Base-by-base conservation (phyloP, 1,140 invertebrate species). In the Odontomachus brunneus region DNA sequence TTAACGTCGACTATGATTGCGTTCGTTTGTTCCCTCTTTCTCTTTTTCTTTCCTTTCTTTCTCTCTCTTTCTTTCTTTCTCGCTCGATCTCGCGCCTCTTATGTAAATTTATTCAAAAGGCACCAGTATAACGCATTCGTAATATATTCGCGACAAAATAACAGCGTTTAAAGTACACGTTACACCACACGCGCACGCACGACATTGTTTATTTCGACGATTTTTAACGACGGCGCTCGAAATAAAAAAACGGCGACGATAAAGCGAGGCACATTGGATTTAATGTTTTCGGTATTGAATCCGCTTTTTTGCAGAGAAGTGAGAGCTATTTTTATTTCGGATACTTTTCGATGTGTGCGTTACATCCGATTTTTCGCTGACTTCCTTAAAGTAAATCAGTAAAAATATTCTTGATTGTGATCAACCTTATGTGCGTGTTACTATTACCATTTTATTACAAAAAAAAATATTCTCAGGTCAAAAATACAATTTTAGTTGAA, bases 81-180 rank as follows among this genome's bases (percentile, higher is more conserved):
- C n/a, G 14, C 26, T 38, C 14, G 55, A 59, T 33, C 29, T 63
- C 33, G 17, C 24, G n/a, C 44, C 15, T 72, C 67, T 72, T 78
- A 48, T 78, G 63, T 69, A 80, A 80, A 80, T 80, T 80, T 80
- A 80, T 80, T 80, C 29, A 80, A 57, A 59, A 80, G 65, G 59
- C 66, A 55, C 17, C 48, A 48, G 15, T 51, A 19, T 71, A 76
- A 76, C 73, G 62, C 62, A 80, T 71, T 80, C 49, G 17, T 80
- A 80, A 80, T 80, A 71, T 48, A 71, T 80, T 80, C 65, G 33
- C 49, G 19, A 15, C 26, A 17, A 44, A 44, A 55, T 78, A 69
- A 69, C 29, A 57, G 44, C 19, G 1, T 44, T n/a, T 60, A 62
- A 74, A 49, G 19, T 14, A 53, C 19, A 55, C 33, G 22, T 80